Conservation (phyloP, 2,797 vertebrate species). For the Cynodonichthys magdalenae region DNA sequence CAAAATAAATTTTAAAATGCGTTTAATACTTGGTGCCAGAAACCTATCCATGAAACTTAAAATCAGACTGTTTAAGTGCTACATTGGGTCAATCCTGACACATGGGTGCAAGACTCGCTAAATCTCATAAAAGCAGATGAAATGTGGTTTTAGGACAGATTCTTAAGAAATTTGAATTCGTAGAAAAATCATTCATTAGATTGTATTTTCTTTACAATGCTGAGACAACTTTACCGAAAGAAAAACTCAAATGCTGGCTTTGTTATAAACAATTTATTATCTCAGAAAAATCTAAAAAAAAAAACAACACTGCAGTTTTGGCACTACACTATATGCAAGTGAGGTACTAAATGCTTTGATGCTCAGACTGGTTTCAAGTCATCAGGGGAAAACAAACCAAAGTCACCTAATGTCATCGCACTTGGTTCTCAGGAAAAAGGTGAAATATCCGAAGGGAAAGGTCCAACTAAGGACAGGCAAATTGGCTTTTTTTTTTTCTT, state of each 20-base stretch:
- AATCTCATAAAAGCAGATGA: no score
- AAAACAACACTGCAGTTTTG: conserved; percentile 80
- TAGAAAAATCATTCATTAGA: no score
- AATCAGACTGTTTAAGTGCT: no score
- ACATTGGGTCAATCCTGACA: no score
- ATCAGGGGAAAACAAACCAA: conserved; percentile 52
- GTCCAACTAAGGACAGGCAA: conserved; percentile 48
- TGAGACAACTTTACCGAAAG: neutral
- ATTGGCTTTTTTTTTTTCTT: conserved; percentile 42
- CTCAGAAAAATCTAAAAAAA: conserved; percentile 84
- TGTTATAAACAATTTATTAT: conserved; percentile 90
- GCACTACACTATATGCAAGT: conserved; percentile 89
- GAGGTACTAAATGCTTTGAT: conserved; percentile 78
- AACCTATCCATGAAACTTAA: no score
- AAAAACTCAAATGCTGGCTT: conserved; percentile 30
- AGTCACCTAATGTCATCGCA: conserved; percentile 27
- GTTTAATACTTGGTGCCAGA: no score
- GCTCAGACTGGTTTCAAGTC: conserved; percentile 66
- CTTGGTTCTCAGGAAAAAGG: conserved; percentile 43
- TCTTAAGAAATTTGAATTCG: no score
- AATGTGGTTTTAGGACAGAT: no score
- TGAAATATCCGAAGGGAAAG: conserved; percentile 27
- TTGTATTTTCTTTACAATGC: no score
- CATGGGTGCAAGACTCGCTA: no score
- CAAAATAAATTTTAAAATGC: no score